Base-by-base conservation (phyloP, 2,113 vertebrate species). In the Podilymbus podiceps region DNA sequence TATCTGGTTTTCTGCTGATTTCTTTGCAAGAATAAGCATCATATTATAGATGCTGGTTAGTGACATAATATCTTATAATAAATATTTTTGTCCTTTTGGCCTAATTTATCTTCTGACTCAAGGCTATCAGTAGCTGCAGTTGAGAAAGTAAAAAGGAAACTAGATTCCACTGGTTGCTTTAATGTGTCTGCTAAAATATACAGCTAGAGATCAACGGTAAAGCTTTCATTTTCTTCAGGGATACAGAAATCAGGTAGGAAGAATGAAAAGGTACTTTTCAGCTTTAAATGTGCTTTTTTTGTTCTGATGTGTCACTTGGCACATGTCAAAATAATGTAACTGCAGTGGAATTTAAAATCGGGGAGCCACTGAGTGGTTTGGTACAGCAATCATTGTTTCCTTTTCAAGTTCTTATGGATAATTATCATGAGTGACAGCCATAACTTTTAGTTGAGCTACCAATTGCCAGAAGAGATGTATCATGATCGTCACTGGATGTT, bases 251-350 rank as follows among this genome's bases (percentile, higher is more conserved):
- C 24, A 50, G 25, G 20, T 75, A 68, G 7, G n/a, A 55, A 68
- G 49, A 92, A 80, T 27, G 30, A 67, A 77, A 81, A 96, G 24
- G 22, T 88, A 30, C 30, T 69, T 93, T 92, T 77, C 59, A 44
- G 40, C 18, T 93, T 77, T 74, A 93, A 81, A 63, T 38, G 13
- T 77, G 15, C 12, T 47, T 84, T 95, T 67, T 67, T 67, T 76
- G 15, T 76, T 85, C 77, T 69, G 24, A 46, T 73, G 18, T 46
- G 59, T 81, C 56, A 15, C 38, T 92, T 84, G 89, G 63, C 40
- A 35, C 17, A 8, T 44, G 38, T 84, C 76, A 95, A 92, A 95
- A 95, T 77, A 93, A 78, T 55, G 21, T 73, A 92, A 89, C 79
- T 86, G 42, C 52, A 47, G 46, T 53, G 18, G 38, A 88, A 86